Evolutionary conservation across 2,113 vertebrate species (phyloP).

Genomic region (Cheilinus undulatus): DNA sequence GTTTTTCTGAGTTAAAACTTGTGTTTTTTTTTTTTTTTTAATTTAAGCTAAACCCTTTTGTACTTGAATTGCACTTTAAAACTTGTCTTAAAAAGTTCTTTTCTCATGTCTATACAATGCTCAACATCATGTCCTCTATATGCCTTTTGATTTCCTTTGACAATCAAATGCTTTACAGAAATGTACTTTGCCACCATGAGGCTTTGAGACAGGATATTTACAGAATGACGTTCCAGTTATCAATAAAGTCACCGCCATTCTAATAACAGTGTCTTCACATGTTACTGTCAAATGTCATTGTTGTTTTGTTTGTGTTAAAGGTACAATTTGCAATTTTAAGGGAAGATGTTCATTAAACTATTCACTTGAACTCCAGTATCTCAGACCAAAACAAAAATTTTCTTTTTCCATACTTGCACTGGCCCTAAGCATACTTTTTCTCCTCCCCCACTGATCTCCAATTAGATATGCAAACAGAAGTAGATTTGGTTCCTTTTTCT

Average conservation of each 20-base stretch:
- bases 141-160: constrained; percentile 35
- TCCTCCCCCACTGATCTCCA: no score
- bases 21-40: neutral
- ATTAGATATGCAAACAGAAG: no score
- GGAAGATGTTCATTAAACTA: no score
- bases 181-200: constrained; percentile 26
- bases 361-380: no score
- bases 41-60: constrained; percentile 21
- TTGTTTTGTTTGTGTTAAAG: neutral
- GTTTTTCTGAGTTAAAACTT: constrained; percentile 34
- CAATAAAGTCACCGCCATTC: constrained; percentile 51
- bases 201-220: constrained; percentile 41
- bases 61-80: constrained; percentile 55
- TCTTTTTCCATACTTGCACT: no score
- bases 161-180: constrained; percentile 17
- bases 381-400: no score
- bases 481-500: no score
- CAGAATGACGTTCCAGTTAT: constrained; percentile 19
- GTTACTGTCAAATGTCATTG: constrained; percentile 23
- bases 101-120: constrained; percentile 33
- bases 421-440: no score
- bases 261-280: constrained; percentile 28
- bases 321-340: no score
- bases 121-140: constrained; percentile 25
- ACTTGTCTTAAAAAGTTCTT: constrained; percentile 43